Evolutionary conservation across 2,888 invertebrate species (phyloP).

Genomic region (Calephelis perditalis): DNA sequence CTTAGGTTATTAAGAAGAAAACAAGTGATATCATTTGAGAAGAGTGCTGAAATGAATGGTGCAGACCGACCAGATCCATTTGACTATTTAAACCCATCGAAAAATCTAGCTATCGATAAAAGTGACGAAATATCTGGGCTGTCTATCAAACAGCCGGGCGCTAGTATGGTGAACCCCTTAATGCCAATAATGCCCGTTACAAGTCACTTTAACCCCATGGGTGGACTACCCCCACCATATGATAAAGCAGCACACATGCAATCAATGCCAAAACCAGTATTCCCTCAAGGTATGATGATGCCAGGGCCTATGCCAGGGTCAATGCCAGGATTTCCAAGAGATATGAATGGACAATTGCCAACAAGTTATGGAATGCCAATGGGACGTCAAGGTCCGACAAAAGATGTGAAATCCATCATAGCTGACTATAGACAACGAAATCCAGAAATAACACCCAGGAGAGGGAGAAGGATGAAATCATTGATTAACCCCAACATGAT

Average conservation of each 20-base stretch:
- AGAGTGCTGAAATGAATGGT: slow-evolving; percentile 59
- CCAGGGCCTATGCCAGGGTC: slow-evolving; percentile 40
- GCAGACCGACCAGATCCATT: slow-evolving; percentile 58
- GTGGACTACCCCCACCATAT: slow-evolving; percentile 65
- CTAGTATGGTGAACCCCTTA: slow-evolving; percentile 49
- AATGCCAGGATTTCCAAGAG: slow-evolving; percentile 60
- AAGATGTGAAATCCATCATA: slow-evolving; percentile 89
- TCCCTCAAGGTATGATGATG: slow-evolving; percentile 62
- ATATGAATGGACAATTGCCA: slow-evolving; percentile 78
- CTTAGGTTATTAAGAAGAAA: slow-evolving; percentile 83
- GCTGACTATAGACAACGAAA: slow-evolving; percentile 88
- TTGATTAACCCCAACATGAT: slow-evolving; percentile 67
- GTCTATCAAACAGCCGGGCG: slow-evolving; percentile 57
- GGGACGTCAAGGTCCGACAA: slow-evolving; percentile 86
- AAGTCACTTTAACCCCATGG: slow-evolving; percentile 60
- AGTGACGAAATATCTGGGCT: slow-evolving; percentile 70
- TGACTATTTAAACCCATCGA: slow-evolving; percentile 63
- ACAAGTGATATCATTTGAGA: slow-evolving; percentile 78
- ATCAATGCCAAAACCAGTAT: slow-evolving; percentile 62
- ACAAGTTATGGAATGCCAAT: slow-evolving; percentile 68
- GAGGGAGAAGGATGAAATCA: slow-evolving; percentile 81
- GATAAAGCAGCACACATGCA: slow-evolving; percentile 67
- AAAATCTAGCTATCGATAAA: slow-evolving; percentile 66
- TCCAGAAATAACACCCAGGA: slow-evolving; percentile 84
- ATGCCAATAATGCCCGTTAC: slow-evolving; percentile 60